These are phyloP conservation scores for Drosophila simulans DNA, from an alignment of 1,140 invertebrate species.

Conservation along the genomic window DNA sequence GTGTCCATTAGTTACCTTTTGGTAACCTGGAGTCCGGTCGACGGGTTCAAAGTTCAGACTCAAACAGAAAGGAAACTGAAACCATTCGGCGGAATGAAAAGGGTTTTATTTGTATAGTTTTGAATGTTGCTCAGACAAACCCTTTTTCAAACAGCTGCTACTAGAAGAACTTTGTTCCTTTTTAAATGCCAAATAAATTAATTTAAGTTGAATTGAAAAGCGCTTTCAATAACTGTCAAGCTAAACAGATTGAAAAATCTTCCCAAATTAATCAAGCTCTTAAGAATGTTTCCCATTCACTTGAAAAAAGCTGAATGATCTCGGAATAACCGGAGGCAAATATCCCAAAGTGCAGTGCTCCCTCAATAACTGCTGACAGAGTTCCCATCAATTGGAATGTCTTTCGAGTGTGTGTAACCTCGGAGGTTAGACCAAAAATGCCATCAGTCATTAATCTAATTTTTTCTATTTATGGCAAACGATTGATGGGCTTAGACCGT, in stretches of 20 bases:
- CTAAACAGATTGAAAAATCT: conserved; percentile 1
- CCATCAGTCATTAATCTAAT: conserved; percentile 70
- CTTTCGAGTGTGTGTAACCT: conserved; percentile 28
- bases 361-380: conserved; percentile 6
- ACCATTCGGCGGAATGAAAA: conserved; percentile 6
- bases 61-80: conserved; percentile 15
- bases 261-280: conserved; percentile 15
- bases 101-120: conserved; percentile 7
- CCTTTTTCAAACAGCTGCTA: conserved; percentile 12
- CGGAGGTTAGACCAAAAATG: conserved; percentile 55
- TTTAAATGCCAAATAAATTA: background rate
- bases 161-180: background rate
- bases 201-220: no score
- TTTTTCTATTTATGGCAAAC: conserved; percentile 63
- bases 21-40: conserved; percentile 13
- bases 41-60: conserved; percentile 47
- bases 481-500: conserved; percentile 47
- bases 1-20: conserved; percentile 68
- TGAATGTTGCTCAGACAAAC: background rate
- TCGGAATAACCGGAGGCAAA: conserved; percentile 13
- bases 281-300: conserved; percentile 2
- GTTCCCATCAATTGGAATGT: conserved; percentile 65
- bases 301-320: conserved; percentile 28
- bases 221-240: background rate
- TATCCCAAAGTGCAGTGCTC: conserved; percentile 38